A percentile compares a stretch with the other conserved stretches of the same genome.
Evolutionary conservation across 2,888 invertebrate species (phyloP).

Genomic region (Empis stercorea): DNA sequence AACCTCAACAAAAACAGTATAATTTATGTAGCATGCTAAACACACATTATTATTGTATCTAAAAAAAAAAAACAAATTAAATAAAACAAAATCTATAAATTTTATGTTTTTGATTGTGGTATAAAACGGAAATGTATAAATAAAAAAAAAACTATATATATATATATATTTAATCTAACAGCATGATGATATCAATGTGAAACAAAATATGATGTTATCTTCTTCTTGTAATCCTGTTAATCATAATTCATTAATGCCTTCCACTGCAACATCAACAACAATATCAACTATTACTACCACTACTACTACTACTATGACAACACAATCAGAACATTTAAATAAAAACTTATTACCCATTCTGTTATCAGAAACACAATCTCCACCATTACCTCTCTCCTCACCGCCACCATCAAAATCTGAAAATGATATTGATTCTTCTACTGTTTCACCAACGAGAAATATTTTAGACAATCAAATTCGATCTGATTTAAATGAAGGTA

Average conservation of each 20-base stretch:
- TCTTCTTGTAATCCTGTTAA: not conserved
- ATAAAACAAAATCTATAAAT: constrained; percentile 4
- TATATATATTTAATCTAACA: not conserved
- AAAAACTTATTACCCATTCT: constrained; percentile 2
- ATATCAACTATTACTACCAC: not conserved
- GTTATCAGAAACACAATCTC: constrained; percentile 7
- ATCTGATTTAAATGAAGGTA: constrained; percentile 3
- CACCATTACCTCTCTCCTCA: constrained; percentile 9
- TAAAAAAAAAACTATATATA: not conserved
- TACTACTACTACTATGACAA: constrained; percentile 10
- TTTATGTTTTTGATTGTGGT: not conserved
- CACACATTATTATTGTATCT: constrained; percentile 4
- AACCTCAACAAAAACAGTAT: too few relatives aligned
- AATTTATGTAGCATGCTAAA: constrained; percentile 1
- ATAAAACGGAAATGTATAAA: not conserved
- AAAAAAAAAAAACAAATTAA: not conserved
- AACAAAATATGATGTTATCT: not conserved
- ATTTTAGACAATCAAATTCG: constrained; percentile 1
- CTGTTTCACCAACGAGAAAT: not conserved
- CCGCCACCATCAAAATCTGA: constrained; percentile 10
- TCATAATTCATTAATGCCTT: not conserved
- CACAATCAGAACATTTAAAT: constrained; percentile 19
- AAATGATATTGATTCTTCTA: constrained; percentile 9
- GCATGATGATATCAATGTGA: not conserved
- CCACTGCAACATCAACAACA: not conserved